These are phyloP conservation scores for Lasioglossum lativentre DNA, from an alignment of 2,888 invertebrate species.

Conservation along the genomic window DNA sequence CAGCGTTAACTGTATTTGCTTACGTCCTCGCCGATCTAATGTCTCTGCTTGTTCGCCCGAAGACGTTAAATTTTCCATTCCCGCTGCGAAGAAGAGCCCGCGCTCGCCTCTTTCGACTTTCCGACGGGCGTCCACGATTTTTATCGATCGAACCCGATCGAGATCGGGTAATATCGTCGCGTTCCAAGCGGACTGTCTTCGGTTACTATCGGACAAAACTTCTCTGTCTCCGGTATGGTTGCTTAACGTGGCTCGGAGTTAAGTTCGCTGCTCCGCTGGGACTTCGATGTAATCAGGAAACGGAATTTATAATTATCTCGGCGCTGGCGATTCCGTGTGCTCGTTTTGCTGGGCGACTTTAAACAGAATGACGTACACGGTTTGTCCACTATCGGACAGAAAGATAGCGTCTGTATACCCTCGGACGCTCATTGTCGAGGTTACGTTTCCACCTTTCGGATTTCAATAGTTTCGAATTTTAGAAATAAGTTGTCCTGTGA, in stretches of 20 bases:
- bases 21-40: conserved; percentile 80
- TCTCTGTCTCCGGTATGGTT: conserved; percentile 70
- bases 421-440: too few relatives aligned
- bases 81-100: not conserved
- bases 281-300: conserved; percentile 77
- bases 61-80: conserved; percentile 55
- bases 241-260: conserved; percentile 57
- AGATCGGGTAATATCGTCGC: not conserved
- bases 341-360: not conserved
- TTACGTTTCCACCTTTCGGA: too few relatives aligned
- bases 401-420: not conserved
- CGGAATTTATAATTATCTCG: conserved; percentile 82
- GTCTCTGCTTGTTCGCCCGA: conserved; percentile 67
- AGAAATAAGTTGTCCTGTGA: too few relatives aligned
- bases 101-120: not conserved
- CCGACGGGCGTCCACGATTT: not conserved
- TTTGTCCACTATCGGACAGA: not conserved
- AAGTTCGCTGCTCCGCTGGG: conserved; percentile 76
- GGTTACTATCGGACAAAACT: conserved; percentile 71
- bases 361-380: conserved; percentile 3
- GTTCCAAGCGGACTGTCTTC: not conserved
- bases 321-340: conserved; percentile 28
- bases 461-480: too few relatives aligned
- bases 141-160: not conserved
- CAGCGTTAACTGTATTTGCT: conserved; percentile 83